Percentiles rank a stretch among this genome's conserved stretches.
Conservation (phyloP, 2,797 vertebrate genomes). For the Myripristis murdjan region DNA sequence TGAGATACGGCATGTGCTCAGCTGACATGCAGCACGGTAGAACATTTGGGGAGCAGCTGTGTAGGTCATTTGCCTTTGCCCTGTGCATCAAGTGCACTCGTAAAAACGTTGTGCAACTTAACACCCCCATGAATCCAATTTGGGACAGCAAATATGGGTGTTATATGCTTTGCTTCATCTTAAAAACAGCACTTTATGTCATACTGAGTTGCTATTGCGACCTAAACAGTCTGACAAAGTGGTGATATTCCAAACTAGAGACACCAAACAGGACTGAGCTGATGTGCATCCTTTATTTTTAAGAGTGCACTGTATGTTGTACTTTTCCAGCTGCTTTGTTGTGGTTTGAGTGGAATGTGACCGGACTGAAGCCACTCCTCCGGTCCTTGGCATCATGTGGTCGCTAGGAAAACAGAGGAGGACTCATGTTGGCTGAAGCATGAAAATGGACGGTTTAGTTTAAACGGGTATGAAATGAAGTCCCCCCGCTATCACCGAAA, state of each 20-base stretch:
- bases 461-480: slow-evolving; percentile 34
- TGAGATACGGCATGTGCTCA: not conserved
- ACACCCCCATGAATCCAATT: too few relatives aligned
- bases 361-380: slow-evolving; percentile 25
- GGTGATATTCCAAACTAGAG: not conserved
- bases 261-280: not conserved
- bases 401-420: slow-evolving; percentile 55
- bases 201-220: not conserved
- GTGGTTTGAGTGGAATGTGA: slow-evolving; percentile 58
- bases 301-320: slow-evolving; percentile 20
- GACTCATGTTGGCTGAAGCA: slow-evolving; percentile 50
- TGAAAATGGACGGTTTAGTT: slow-evolving; percentile 46
- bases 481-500: not conserved
- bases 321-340: slow-evolving; percentile 52
- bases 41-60: not conserved
- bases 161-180: too few relatives aligned
- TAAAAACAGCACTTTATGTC: not conserved
- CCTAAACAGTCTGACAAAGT: not conserved
- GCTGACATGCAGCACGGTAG: not conserved
- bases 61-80: too few relatives aligned
- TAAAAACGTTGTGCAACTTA: too few relatives aligned
- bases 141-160: too few relatives aligned
- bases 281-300: not conserved
- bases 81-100: too few relatives aligned
- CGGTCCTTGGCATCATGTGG: slow-evolving; percentile 55